These are phyloP conservation scores for Coregonus clupeaformis DNA, from an alignment of 2,113 vertebrate species.

Conservation along the genomic window DNA sequence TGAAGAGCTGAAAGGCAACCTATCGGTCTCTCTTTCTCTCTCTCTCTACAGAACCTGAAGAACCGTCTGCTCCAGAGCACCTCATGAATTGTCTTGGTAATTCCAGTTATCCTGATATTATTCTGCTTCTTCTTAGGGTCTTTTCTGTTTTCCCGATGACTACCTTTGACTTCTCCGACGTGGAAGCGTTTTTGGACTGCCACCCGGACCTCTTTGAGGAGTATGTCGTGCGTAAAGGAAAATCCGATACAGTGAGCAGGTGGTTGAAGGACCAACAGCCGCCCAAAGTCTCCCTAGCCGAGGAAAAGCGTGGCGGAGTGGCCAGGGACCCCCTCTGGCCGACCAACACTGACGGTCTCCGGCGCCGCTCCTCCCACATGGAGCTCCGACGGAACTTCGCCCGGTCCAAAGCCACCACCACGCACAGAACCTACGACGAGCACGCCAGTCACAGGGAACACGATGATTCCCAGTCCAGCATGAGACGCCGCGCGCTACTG, in stretches of 20 bases:
- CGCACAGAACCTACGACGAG: conserved; percentile 77
- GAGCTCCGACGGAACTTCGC: conserved; percentile 79
- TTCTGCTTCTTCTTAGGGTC: conserved; percentile 3
- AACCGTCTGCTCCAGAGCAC: conserved; percentile 10
- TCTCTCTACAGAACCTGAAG: neutral
- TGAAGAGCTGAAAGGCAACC: conserved; percentile 27
- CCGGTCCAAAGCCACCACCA: conserved; percentile 72
- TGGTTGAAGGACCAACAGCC: conserved; percentile 72
- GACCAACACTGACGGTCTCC: conserved; percentile 63
- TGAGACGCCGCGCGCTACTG: conserved; percentile 76
- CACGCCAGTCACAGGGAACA: conserved; percentile 67
- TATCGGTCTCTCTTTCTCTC: conserved; percentile 25
- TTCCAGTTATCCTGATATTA: conserved; percentile 18
- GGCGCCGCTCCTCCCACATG: conserved; percentile 74
- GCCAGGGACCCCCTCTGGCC: conserved; percentile 61
- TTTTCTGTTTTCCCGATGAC: conserved; percentile 61
- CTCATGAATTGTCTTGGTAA: conserved; percentile 14
- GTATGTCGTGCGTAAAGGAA: conserved; percentile 75
- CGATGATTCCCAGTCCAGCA: conserved; percentile 73
- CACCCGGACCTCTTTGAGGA: conserved; percentile 79
- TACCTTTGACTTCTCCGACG: conserved; percentile 73
- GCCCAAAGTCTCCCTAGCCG: conserved; percentile 54
- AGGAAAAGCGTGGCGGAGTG: conserved; percentile 60
- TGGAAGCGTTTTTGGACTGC: conserved; percentile 78
- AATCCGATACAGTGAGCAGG: conserved; percentile 68